phyloP scores from a whole-genome alignment of 2,888 invertebrate species.

The Epirrhoe alternata region DNA sequence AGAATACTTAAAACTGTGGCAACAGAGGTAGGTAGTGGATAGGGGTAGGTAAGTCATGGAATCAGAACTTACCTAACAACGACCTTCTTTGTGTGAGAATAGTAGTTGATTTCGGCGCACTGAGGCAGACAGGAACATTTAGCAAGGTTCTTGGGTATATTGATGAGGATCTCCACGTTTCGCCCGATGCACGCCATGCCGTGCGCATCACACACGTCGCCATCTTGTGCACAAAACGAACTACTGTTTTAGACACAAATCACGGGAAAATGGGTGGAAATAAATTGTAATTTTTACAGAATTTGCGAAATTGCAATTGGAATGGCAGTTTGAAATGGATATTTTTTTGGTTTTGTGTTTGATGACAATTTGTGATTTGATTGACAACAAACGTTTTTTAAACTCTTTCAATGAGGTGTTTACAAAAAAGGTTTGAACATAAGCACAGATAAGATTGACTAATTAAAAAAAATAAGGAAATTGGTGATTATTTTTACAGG shows the following conservation, averaged over 20 bases:
- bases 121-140: slow-evolving; percentile 80
- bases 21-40: not conserved
- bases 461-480: too few species aligned
- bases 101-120: slow-evolving; percentile 81
- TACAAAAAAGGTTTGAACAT: not conserved
- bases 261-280: slow-evolving; percentile 1
- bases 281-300: slow-evolving; percentile 6
- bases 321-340: not conserved
- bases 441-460: too few species aligned
- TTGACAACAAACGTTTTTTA: slow-evolving; percentile 5
- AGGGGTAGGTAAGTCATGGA: not conserved
- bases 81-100: slow-evolving; percentile 80
- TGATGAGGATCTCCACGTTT: slow-evolving; percentile 80
- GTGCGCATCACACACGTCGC: slow-evolving; percentile 78
- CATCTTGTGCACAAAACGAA: slow-evolving; percentile 62
- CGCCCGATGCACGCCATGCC: slow-evolving; percentile 84
- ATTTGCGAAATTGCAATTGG: slow-evolving; percentile 10
- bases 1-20: too few species aligned
- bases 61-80: slow-evolving; percentile 69
- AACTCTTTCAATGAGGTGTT: not conserved
- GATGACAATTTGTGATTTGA: not conserved
- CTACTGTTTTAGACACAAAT: slow-evolving; percentile 1
- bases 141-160: slow-evolving; percentile 79
- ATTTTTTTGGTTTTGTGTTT: not conserved
- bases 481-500: too few species aligned